Base-by-base conservation (phyloP, 2,888 invertebrate species). In the Herminia tarsipennalis region DNA sequence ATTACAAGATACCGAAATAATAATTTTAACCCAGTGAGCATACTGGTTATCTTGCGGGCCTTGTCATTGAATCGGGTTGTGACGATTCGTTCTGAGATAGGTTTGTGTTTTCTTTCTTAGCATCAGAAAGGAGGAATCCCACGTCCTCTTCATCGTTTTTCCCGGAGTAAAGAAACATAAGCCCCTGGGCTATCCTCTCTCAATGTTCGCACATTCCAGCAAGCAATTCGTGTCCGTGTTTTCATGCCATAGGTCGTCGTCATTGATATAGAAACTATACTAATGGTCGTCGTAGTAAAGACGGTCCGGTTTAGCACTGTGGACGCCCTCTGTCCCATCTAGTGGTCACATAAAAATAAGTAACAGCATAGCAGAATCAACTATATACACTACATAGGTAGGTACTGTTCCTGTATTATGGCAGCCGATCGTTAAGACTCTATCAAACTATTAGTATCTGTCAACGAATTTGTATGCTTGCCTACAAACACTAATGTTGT, bases 401-500 rank as follows among this genome's bases (percentile, higher is more conserved):
- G n/a, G n/a, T n/a, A n/a, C 21, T 35, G 34, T 34, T 24, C 14
- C 10, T 13, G 24, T 21, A 17, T 13, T 14, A 22, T 35, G 34
- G 24, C 34, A 24, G 34, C 10, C 29, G 12, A 5, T 38, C 38
- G 16, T 27, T 36, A 36, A 17, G 6, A 10, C 28, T 39, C 13
- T 14, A 14, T 30, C 29, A 30, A 39, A 1, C 30, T 8, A 35
- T 42, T 30, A 24, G 25, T 37, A 13, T 10, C 14, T 10, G 36
- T 37, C 32, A 21, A 25, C n/a, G 14, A 25, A 20, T 22, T 21
- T 43, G 13, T 2, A 16, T 32, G 17, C 32, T 18, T 25, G 40
- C 13, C 20, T 36, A 17, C 8, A 25, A 14, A 21, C 20, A 33
- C 22, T 25, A 40, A 40, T 40, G 30, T 30, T 27, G 43, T 27